Evolutionary conservation across 2,888 invertebrate species (phyloP).

Genomic region (Tolmerus cingulatus): DNA sequence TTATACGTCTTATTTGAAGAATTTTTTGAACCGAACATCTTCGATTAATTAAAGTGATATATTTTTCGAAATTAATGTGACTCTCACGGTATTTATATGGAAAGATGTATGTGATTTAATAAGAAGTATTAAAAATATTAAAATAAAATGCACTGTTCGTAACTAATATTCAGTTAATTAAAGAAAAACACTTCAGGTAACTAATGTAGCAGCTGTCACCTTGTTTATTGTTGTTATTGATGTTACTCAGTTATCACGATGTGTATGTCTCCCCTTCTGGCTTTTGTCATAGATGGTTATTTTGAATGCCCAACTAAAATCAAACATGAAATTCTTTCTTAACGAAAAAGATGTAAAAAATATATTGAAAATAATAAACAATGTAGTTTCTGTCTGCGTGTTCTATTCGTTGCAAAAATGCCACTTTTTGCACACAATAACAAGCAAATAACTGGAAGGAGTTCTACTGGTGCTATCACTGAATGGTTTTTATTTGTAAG

Average conservation of each 20-base stretch:
- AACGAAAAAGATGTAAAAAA: neutral
- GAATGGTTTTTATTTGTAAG: conserved; percentile 61
- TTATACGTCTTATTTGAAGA: neutral
- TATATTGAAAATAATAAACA: neutral
- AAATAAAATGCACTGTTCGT: neutral
- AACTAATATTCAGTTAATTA: neutral
- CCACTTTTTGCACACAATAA: conserved; percentile 41
- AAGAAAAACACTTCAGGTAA: conserved; percentile 3
- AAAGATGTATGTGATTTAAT: conserved; percentile 24
- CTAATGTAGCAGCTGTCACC: neutral
- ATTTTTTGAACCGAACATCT: neutral
- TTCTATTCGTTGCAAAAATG: conserved; percentile 15
- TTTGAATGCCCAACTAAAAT: neutral
- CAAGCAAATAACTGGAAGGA: conserved; percentile 51
- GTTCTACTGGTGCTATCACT: conserved; percentile 54
- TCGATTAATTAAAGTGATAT: conserved; percentile 9
- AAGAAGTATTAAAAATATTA: neutral
- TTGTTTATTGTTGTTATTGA: conserved; percentile 14
- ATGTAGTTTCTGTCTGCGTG: neutral
- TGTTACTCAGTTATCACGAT: conserved; percentile 1
- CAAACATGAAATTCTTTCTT: neutral
- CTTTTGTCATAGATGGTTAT: conserved; percentile 23
- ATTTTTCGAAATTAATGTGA: neutral
- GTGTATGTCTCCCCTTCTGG: conserved; percentile 10
- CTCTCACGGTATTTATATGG: neutral